Evolutionary conservation across 2,113 vertebrate species (phyloP).

Genomic region (Thymallus thymallus): DNA sequence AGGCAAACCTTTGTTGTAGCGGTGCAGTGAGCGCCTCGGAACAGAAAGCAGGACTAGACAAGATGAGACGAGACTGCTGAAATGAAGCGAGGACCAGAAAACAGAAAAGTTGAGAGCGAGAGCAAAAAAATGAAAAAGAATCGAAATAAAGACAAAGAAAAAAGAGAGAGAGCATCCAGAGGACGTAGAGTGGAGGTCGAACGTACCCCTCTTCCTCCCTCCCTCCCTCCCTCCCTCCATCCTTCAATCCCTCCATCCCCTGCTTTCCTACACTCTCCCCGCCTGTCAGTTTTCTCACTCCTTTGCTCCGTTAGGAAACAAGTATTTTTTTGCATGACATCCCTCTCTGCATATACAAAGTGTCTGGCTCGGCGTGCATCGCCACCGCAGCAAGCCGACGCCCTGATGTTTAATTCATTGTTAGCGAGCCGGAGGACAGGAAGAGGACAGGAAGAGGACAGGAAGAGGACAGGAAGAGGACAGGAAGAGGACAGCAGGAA

Average conservation of each 20-base stretch:
- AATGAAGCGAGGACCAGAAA: slow-evolving; percentile 26
- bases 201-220: slow-evolving; percentile 11
- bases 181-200: slow-evolving; percentile 27
- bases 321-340: slow-evolving; percentile 24
- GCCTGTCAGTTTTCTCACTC: slow-evolving; percentile 10
- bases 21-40: not conserved
- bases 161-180: slow-evolving; percentile 15
- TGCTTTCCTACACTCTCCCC: slow-evolving; percentile 8
- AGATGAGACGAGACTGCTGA: slow-evolving; percentile 18
- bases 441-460: no score
- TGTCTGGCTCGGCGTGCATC: slow-evolving; percentile 25
- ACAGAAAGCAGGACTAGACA: not conserved
- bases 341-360: slow-evolving; percentile 26
- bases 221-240: slow-evolving; percentile 20
- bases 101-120: not conserved
- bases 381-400: slow-evolving; percentile 16
- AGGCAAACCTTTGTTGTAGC: slow-evolving; percentile 16
- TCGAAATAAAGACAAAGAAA: not conserved
- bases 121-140: not conserved
- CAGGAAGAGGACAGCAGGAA: slow-evolving; percentile 55
- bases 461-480: no score
- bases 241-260: slow-evolving; percentile 5
- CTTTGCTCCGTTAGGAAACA: slow-evolving; percentile 18
- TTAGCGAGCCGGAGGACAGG: slow-evolving; percentile 45
- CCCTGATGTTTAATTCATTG: slow-evolving; percentile 59